Base-by-base conservation (phyloP, 1,140 invertebrate species). In the Drosophila pallidifrons region DNA sequence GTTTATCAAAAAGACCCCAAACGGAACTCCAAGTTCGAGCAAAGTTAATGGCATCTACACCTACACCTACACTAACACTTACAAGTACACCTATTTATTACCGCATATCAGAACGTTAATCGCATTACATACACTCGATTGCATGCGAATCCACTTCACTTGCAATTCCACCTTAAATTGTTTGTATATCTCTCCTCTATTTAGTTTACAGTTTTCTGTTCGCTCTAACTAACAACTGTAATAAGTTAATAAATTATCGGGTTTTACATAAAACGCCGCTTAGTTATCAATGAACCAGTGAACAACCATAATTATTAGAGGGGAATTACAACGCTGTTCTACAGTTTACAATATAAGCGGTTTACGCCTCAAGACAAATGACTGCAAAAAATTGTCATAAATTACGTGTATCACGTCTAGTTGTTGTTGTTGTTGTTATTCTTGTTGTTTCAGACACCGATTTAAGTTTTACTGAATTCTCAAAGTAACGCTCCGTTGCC, bases 241-340 rank as follows among this genome's bases (percentile, higher is more conserved):
- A 88, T 88, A 88, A 88, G 82, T 88, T 88, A 74, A 87, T 88
- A 88, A 88, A 88, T 83, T 87, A 88, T 82, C 79, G 71, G 55
- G 72, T 82, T 86, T 87, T 82, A 78, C 82, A 82, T 87, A 68
- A 88, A 87, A 71, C 64, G 64, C 58, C 81, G 67, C 66, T 88
- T 79, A 79, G 67, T 86, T 88, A 88, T 88, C 83, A 88, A 89
- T 88, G 76, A 79, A 83, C 38, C 47, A 52, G 13, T 63, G 60
- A 77, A 87, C 72, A 75, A 70, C 77, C 46, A 66, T 78, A 88
- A 88, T 88, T 88, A 89, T 60, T 51, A 7, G 20, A 65, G 46
- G 20, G 3, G 20, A 25, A 25, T 25, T 25, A 25, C 20, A 25
- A 25, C 20, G 20, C 20, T 25, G 20, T 25, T 25, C 20, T 25